phyloP scores from a whole-genome alignment of 2,888 invertebrate species.

The Lithosia quadra region DNA sequence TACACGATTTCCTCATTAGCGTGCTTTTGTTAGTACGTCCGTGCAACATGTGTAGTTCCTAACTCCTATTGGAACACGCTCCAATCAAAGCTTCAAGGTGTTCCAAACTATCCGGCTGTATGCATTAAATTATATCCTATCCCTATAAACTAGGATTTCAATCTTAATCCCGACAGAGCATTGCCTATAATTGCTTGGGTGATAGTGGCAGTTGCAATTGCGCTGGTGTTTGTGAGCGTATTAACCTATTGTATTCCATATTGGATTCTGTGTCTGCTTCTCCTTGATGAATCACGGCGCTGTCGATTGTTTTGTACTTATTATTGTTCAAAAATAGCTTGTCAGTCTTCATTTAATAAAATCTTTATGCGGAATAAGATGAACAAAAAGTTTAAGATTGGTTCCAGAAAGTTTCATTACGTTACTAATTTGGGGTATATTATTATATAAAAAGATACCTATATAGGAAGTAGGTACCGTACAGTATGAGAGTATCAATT shows the following conservation, averaged over 20 bases:
- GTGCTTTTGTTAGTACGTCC: conserved; percentile 75
- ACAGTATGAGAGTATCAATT: not conserved
- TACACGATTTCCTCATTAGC: conserved; percentile 84
- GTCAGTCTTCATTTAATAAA: conserved; percentile 29
- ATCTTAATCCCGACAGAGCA: conserved; percentile 33
- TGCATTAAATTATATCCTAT: conserved; percentile 42
- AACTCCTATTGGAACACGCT: conserved; percentile 57
- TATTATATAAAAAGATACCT: not conserved
- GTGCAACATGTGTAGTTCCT: conserved; percentile 53
- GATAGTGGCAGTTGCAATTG: conserved; percentile 44
- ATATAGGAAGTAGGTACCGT: not conserved
- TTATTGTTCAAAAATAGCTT: conserved; percentile 30
- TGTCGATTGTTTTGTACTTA: conserved; percentile 45
- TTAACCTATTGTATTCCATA: conserved; percentile 55
- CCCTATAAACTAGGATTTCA: conserved; percentile 29
- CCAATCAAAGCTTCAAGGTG: conserved; percentile 73
- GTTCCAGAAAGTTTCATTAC: conserved; percentile 2
- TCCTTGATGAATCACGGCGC: conserved; percentile 49
- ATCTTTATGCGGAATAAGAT: conserved; percentile 18
- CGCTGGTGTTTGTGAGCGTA: conserved; percentile 53
- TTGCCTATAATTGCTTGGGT: conserved; percentile 34
- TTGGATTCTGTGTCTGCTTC: conserved; percentile 40
- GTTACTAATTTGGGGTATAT: not conserved
- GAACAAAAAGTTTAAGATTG: conserved; percentile 4
- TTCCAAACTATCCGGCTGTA: conserved; percentile 49